These are phyloP conservation scores for Eutolmus rufibarbis DNA, from an alignment of 2,888 invertebrate genomes.

Conservation along the genomic window DNA sequence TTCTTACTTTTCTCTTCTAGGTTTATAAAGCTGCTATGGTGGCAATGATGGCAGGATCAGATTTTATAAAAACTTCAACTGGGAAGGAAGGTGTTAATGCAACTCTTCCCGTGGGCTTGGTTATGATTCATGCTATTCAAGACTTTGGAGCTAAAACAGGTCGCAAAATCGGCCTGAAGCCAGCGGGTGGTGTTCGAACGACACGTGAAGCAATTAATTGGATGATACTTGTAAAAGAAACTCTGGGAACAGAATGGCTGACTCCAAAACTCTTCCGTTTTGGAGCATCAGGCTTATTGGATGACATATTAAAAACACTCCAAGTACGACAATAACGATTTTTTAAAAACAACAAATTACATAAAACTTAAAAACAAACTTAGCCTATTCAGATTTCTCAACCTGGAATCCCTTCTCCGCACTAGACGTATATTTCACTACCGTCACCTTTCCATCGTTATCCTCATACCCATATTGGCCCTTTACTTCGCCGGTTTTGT, in stretches of 20 bases:
- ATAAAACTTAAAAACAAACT: background rate
- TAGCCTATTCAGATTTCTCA: slow-evolving; percentile 54
- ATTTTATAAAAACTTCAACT: slow-evolving; percentile 99
- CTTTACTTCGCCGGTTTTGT: slow-evolving; percentile 76
- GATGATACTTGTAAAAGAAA: slow-evolving; percentile 82
- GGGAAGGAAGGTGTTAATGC: slow-evolving; percentile 96
- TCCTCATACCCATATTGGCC: slow-evolving; percentile 85
- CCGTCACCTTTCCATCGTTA: slow-evolving; percentile 75
- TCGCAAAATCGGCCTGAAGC: slow-evolving; percentile 90
- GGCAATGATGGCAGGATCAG: slow-evolving; percentile 94
- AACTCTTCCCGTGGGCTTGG: slow-evolving; percentile 85
- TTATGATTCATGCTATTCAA: slow-evolving; percentile 93
- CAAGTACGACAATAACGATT: background rate
- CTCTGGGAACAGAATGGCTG: slow-evolving; percentile 89
- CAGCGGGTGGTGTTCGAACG: slow-evolving; percentile 94
- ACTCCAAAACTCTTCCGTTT: slow-evolving; percentile 83
- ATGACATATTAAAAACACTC: slow-evolving; percentile 59
- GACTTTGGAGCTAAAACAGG: slow-evolving; percentile 77
- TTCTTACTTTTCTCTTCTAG: slow-evolving; percentile 58
- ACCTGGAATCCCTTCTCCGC: slow-evolving; percentile 76
- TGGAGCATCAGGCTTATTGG: slow-evolving; percentile 86
- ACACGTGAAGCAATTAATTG: slow-evolving; percentile 85
- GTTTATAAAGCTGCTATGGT: slow-evolving; percentile 88
- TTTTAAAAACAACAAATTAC: slow-evolving; percentile 15
- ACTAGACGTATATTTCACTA: slow-evolving; percentile 78